A percentile compares a stretch with the other conserved stretches of the same genome.
These are phyloP conservation scores for Caradrina kadenii DNA, from an alignment of 2,888 invertebrate species.

Conservation along the genomic window DNA sequence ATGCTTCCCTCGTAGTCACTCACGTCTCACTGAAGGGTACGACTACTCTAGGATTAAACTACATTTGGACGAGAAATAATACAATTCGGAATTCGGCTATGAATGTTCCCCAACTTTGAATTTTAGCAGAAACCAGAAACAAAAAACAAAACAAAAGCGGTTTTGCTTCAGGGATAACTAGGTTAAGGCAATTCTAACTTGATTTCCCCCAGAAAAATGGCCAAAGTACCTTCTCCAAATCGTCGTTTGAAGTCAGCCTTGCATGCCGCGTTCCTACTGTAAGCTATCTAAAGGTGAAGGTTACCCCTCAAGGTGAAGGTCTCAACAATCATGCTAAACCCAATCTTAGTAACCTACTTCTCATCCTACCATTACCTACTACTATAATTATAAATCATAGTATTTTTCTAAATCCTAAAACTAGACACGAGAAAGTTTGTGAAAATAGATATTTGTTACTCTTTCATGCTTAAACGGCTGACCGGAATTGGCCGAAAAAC, in stretches of 20 bases:
- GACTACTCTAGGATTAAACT: no score
- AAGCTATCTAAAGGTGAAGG: not conserved
- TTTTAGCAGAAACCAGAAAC: slow-evolving; percentile 7
- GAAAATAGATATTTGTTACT: no score
- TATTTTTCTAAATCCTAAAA: no score
- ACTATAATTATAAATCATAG: no score
- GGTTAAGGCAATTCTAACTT: slow-evolving; percentile 35
- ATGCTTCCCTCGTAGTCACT: no score
- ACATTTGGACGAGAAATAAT: not conserved
- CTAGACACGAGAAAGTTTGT: no score
- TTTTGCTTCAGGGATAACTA: not conserved
- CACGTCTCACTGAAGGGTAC: no score
- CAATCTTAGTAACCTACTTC: no score
- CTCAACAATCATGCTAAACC: not conserved
- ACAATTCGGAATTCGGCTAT: not conserved
- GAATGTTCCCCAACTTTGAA: slow-evolving; percentile 24
- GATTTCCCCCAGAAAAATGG: slow-evolving; percentile 1
- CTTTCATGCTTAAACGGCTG: no score
- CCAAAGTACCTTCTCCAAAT: not conserved
- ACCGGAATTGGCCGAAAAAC: no score
- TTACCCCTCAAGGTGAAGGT: not conserved
- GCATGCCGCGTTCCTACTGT: not conserved
- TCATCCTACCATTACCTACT: no score
- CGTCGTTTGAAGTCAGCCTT: not conserved
- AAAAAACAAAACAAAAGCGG: not conserved